phyloP scores from a whole-genome alignment of 1,140 invertebrate genomes.

The Drosophila obscura region DNA sequence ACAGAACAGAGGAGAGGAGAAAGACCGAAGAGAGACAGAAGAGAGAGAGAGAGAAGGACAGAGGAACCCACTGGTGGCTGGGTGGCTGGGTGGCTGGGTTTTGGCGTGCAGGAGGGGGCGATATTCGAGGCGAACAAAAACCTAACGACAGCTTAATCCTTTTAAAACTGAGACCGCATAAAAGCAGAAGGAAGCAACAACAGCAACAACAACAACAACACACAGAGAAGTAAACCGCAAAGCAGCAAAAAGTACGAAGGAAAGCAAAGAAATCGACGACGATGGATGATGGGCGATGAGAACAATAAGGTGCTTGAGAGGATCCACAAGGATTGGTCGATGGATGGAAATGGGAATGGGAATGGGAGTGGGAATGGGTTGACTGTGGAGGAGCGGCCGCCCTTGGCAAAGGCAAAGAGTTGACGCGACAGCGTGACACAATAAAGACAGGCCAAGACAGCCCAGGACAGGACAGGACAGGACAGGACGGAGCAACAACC shows the following conservation, averaged over 20 bases:
- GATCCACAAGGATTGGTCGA: slow-evolving; percentile 27
- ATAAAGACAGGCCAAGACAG: slow-evolving; percentile 69
- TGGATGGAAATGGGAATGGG: neutral
- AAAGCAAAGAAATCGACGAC: slow-evolving; percentile 42
- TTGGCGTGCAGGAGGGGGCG: neutral
- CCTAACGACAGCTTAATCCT: slow-evolving; percentile 77
- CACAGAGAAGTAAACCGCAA: slow-evolving; percentile 48
- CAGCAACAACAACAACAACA: slow-evolving; percentile 38
- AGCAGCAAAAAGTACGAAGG: slow-evolving; percentile 24
- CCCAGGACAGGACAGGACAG: no score
- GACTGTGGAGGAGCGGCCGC: no score
- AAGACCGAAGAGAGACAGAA: neutral
- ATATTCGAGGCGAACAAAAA: slow-evolving; percentile 41
- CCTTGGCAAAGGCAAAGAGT: slow-evolving; percentile 48
- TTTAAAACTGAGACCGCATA: slow-evolving; percentile 78
- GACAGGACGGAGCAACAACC: slow-evolving; percentile 19
- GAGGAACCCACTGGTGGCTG: neutral
- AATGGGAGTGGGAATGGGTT: slow-evolving; percentile 5
- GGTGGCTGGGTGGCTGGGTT: neutral
- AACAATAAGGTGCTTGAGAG: slow-evolving; percentile 71
- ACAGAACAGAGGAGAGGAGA: neutral
- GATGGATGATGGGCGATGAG: slow-evolving; percentile 56
- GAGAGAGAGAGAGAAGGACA: neutral
- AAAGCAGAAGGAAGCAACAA: slow-evolving; percentile 41
- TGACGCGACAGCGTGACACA: slow-evolving; percentile 69